phyloP scores from a whole-genome alignment of 92 coral and sea anemone species.

The Plumapathes pennacea region DNA sequence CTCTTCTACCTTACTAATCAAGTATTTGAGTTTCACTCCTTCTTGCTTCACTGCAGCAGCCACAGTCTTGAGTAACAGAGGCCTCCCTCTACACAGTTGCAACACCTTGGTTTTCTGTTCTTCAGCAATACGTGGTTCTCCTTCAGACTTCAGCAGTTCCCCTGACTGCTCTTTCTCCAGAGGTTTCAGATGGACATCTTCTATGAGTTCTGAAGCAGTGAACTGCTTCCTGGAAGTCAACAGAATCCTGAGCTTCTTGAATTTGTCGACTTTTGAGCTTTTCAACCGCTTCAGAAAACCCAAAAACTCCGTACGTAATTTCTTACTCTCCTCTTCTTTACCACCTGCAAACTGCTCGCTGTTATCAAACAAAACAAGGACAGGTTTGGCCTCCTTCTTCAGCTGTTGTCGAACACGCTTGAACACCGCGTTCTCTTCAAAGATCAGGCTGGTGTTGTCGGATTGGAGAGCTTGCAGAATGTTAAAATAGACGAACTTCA shows the following conservation, averaged over 20 bases:
- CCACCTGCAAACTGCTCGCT: slow-evolving; percentile 9
- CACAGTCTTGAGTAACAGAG: slow-evolving; percentile 21
- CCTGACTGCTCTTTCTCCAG: neutral
- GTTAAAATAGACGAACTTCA: slow-evolving; percentile 9
- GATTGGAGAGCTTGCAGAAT: slow-evolving; percentile 3
- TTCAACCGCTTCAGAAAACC: slow-evolving; percentile 3
- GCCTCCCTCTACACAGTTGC: slow-evolving; percentile 22
- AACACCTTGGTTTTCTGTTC: neutral
- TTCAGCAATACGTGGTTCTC: neutral
- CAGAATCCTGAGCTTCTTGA: slow-evolving; percentile 25
- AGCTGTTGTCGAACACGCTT: slow-evolving; percentile 6
- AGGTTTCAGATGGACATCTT: slow-evolving; percentile 39
- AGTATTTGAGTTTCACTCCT: neutral
- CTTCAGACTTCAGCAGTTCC: slow-evolving; percentile 6
- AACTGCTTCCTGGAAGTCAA: slow-evolving; percentile 48
- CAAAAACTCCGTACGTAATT: neutral
- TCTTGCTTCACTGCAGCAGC: slow-evolving; percentile 6
- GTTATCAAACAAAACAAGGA: slow-evolving; percentile 14
- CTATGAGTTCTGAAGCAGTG: slow-evolving; percentile 1
- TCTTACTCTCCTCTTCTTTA: neutral
- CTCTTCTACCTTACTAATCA: neutral
- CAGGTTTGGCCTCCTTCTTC: neutral
- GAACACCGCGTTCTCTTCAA: slow-evolving; percentile 16
- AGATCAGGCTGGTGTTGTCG: neutral
- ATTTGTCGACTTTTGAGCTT: neutral